Percentiles rank a stretch among this genome's conserved stretches.
Evolutionary conservation across 2,113 vertebrate species (phyloP).

Genomic region (Microcebus griseorufus): DNA sequence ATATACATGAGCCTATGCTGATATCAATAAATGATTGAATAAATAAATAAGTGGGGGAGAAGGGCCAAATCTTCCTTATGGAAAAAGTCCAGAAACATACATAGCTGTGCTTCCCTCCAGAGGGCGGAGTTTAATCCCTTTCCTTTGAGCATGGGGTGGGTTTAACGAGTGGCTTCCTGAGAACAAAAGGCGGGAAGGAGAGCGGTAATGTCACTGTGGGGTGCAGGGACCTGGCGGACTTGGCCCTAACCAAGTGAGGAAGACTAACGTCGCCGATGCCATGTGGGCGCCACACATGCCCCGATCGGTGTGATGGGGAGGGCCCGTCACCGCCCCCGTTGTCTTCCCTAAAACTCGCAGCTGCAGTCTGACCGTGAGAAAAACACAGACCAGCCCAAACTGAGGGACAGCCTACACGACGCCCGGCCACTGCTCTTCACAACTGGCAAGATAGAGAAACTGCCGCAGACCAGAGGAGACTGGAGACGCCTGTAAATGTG

Average conservation of each 20-base stretch:
- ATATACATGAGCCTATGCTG: background rate
- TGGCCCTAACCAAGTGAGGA: background rate
- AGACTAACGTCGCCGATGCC: accelerated
- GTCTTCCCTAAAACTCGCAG: background rate
- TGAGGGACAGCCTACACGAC: background rate
- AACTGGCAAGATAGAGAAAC: background rate
- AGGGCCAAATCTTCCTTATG: background rate
- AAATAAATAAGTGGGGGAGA: background rate
- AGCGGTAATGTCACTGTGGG: background rate
- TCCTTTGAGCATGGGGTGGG: background rate
- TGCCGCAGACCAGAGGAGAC: background rate
- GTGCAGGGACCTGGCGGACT: background rate
- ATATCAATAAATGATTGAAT: background rate
- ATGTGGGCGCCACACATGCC: accelerated
- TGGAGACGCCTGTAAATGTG: background rate
- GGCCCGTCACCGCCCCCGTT: background rate
- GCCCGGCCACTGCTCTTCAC: background rate
- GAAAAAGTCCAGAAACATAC: background rate
- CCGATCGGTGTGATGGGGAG: background rate
- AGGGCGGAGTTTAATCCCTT: background rate
- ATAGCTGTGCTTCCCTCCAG: background rate
- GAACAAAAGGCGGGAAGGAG: background rate
- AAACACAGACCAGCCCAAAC: background rate
- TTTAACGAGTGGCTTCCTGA: background rate
- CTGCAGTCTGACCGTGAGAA: background rate